These are phyloP conservation scores for Drosophila lacertosa DNA, from an alignment of 1,140 invertebrate species.

Conservation along the genomic window DNA sequence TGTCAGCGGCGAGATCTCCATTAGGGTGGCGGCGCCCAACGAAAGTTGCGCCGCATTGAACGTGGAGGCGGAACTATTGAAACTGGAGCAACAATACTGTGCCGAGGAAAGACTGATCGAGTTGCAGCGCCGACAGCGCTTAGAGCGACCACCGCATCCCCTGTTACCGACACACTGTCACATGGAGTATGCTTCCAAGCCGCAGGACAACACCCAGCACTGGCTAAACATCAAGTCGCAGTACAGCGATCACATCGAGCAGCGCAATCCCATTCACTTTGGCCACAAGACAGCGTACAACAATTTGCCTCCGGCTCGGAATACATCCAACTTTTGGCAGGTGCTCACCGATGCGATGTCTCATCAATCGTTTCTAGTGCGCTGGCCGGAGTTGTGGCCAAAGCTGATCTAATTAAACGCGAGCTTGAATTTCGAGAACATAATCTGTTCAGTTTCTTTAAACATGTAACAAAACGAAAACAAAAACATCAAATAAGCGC, in stretches of 20 bases:
- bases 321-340: conserved; percentile 63
- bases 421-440: conserved; percentile 8
- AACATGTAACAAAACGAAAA: neutral
- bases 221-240: conserved; percentile 71
- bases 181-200: conserved; percentile 14
- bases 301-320: conserved; percentile 37
- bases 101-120: conserved; percentile 59
- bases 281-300: conserved; percentile 21
- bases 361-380: conserved; percentile 44
- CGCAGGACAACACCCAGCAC: conserved; percentile 39
- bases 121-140: conserved; percentile 20
- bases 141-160: conserved; percentile 15
- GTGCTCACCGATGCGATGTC: conserved; percentile 51
- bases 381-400: conserved; percentile 63
- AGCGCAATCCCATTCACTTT: conserved; percentile 11
- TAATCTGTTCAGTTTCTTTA: conserved; percentile 1
- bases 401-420: conserved; percentile 66
- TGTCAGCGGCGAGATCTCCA: neutral
- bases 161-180: conserved; percentile 18
- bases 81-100: conserved; percentile 61
- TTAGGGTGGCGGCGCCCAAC: conserved; percentile 11
- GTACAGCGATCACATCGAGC: conserved; percentile 47
- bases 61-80: conserved; percentile 69
- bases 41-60: conserved; percentile 56
- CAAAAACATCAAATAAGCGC: neutral